Conservation (phyloP, 2,113 vertebrate genomes). For the Hiodon tergisus region DNA sequence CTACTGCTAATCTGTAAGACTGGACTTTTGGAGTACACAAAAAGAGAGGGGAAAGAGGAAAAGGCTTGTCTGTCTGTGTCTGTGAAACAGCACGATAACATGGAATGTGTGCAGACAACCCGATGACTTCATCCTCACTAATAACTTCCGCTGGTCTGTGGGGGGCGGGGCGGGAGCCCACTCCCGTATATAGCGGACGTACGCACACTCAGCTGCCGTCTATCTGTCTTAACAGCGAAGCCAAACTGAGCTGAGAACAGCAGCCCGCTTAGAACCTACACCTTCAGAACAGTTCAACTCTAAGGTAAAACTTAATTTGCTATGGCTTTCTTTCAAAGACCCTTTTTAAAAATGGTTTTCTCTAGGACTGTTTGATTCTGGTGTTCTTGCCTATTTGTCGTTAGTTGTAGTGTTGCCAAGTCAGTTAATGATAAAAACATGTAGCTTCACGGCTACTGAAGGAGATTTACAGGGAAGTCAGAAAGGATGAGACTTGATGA, state of each 20-base stretch:
- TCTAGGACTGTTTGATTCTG: not conserved
- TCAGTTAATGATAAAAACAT: no score
- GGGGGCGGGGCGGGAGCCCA: constrained; percentile 10
- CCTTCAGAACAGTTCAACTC: not conserved
- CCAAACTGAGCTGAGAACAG: not conserved
- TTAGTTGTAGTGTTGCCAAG: not conserved
- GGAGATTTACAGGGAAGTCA: no score
- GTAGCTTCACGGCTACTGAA: no score
- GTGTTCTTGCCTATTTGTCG: not conserved
- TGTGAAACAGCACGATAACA: not conserved
- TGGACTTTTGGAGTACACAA: not conserved
- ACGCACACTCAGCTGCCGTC: constrained; percentile 24
- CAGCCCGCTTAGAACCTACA: not conserved
- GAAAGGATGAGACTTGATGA: no score
- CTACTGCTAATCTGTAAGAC: not conserved
- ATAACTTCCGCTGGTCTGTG: constrained; percentile 39
- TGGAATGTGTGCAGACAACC: constrained; percentile 38
- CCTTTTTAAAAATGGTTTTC: not conserved
- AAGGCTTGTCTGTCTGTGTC: not conserved
- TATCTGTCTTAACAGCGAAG: constrained; percentile 16
- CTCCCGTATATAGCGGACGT: constrained; percentile 29
- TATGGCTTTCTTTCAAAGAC: not conserved
- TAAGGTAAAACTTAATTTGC: constrained; percentile 23
- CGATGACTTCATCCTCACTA: constrained; percentile 57
- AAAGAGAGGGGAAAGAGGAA: not conserved